These are phyloP conservation scores for Scopus umbretta DNA, from an alignment of 2,113 vertebrate species.

Conservation along the genomic window DNA sequence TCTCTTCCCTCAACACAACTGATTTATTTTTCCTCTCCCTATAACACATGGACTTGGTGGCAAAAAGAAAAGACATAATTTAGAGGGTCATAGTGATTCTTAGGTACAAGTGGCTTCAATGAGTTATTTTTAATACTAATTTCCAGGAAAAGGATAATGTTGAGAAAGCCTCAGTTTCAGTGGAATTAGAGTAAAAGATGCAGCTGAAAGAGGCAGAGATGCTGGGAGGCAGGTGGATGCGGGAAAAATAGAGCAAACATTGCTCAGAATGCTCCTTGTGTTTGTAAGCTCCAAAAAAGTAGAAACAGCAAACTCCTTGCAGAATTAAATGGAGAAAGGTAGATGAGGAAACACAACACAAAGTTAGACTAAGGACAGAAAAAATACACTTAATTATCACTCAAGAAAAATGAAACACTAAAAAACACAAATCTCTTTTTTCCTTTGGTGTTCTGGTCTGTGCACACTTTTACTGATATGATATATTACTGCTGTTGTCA, in stretches of 20 bases:
- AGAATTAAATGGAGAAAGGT: not conserved
- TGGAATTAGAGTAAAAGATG: not conserved
- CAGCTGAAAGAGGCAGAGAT: not conserved
- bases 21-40: not conserved
- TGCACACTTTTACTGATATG: not conserved
- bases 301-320: not conserved
- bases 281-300: not conserved
- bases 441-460: not conserved
- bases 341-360: not conserved
- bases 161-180: not conserved
- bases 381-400: not conserved
- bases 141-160: not conserved
- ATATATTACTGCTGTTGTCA: not conserved
- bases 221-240: not conserved
- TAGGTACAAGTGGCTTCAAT: not conserved
- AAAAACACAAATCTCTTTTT: not conserved
- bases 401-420: not conserved
- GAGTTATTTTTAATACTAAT: constrained; percentile 10
- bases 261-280: not conserved
- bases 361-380: not conserved
- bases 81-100: not conserved
- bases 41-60: not conserved
- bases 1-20: not conserved
- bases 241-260: not conserved
- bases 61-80: not conserved